Percentiles rank a stretch among this genome's conserved stretches.
These are phyloP conservation scores for Dinomys branickii DNA, from an alignment of 2,113 vertebrate species.

Conservation along the genomic window DNA sequence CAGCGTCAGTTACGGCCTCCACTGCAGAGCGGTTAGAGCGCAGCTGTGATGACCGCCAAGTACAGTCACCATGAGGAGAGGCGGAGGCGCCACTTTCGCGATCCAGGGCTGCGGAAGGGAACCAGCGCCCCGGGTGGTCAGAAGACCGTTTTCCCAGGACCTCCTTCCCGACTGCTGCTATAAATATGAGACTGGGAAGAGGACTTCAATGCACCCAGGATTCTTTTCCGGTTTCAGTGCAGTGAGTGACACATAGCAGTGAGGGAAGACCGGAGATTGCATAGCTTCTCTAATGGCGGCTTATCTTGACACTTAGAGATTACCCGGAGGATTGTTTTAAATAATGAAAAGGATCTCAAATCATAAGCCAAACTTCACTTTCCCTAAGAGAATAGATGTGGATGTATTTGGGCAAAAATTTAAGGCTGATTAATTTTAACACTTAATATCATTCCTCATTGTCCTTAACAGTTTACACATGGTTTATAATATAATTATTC, in stretches of 20 bases:
- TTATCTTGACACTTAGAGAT: not conserved
- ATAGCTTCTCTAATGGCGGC: not conserved
- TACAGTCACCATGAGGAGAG: not conserved
- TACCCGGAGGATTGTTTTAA: not conserved
- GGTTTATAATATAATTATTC: slow-evolving; percentile 4
- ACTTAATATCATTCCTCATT: not conserved
- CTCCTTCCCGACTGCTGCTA: not conserved
- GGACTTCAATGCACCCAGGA: not conserved
- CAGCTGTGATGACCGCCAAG: not conserved
- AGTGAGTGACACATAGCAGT: not conserved
- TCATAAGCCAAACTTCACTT: not conserved
- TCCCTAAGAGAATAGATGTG: not conserved
- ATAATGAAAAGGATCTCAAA: not conserved
- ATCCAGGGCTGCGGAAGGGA: not conserved
- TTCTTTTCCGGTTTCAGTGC: not conserved
- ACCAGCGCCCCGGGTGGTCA: no score
- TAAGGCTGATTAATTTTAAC: not conserved
- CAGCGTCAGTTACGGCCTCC: not conserved
- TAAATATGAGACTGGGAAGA: not conserved
- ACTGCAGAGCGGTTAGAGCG: not conserved
- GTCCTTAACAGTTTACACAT: not conserved
- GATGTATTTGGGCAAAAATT: not conserved
- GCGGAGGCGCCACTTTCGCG: not conserved
- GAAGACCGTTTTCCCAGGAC: not conserved
- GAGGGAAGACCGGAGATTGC: not conserved